phyloP scores from a whole-genome alignment of 1,140 invertebrate species.

The Nomia melanderi region DNA sequence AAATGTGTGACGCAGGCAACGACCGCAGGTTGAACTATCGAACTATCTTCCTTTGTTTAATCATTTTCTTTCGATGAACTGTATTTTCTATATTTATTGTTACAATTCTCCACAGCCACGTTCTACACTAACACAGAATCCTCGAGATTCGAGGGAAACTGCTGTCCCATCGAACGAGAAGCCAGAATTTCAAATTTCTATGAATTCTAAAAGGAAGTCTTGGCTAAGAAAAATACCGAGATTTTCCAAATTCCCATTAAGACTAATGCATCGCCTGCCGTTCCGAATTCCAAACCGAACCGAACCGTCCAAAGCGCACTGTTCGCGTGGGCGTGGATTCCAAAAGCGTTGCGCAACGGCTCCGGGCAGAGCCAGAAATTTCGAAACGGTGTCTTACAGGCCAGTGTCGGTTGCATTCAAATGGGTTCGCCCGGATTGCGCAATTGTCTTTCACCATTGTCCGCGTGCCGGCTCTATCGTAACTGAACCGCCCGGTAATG shows the following conservation, averaged over 20 bases:
- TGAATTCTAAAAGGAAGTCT: too few relatives aligned
- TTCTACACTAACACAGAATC: too few relatives aligned
- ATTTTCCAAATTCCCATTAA: background rate
- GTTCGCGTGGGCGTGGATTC: slow-evolving; percentile 2
- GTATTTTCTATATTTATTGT: too few relatives aligned
- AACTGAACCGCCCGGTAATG: background rate
- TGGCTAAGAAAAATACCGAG: too few relatives aligned
- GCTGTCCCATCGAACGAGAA: too few relatives aligned
- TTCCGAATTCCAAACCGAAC: background rate
- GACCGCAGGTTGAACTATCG: too few relatives aligned
- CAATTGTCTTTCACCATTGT: slow-evolving; percentile 2
- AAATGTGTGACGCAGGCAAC: too few relatives aligned
- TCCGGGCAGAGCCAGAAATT: background rate
- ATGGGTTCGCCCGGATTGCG: background rate
- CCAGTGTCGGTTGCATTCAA: slow-evolving; percentile 3
- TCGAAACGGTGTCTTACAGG: background rate
- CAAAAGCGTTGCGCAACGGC: background rate
- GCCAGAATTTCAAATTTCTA: too few relatives aligned
- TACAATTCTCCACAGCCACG: too few relatives aligned
- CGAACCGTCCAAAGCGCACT: background rate
- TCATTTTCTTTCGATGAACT: too few relatives aligned
- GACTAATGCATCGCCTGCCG: background rate
- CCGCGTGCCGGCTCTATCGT: background rate
- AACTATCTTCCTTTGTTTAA: too few relatives aligned
- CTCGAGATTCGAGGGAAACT: too few relatives aligned